Percentiles rank a stretch among this genome's conserved stretches.
Evolutionary conservation across 2,113 vertebrate species (phyloP).

Genomic region (Sialia sialis): DNA sequence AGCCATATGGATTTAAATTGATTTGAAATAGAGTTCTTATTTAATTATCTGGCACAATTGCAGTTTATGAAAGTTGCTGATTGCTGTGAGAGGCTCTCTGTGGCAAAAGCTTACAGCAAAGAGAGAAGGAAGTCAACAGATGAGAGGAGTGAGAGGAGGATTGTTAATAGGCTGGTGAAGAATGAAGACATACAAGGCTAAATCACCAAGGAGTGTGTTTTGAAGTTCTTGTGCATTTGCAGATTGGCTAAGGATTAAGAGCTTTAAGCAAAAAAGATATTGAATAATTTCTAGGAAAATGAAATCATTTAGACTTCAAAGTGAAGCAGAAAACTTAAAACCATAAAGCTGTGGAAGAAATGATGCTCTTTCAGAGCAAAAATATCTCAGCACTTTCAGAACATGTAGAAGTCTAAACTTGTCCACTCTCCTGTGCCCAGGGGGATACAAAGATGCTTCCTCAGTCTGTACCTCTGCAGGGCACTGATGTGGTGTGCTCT

Average conservation of each 20-base stretch:
- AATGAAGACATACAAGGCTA: background rate
- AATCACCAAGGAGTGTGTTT: background rate
- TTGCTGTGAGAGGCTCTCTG: background rate
- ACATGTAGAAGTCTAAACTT: background rate
- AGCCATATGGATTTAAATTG: slow-evolving; percentile 18
- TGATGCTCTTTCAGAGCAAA: background rate
- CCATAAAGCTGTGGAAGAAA: background rate
- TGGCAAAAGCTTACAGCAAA: background rate
- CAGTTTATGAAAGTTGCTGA: slow-evolving; percentile 9
- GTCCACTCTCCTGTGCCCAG: background rate
- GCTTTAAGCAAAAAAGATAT: background rate
- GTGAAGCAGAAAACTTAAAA: background rate
- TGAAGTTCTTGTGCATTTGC: background rate
- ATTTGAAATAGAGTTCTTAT: slow-evolving; percentile 40
- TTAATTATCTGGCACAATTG: slow-evolving; percentile 19
- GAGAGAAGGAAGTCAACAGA: background rate
- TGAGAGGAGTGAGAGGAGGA: background rate
- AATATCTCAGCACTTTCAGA: background rate
- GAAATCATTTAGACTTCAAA: background rate
- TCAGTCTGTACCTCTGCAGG: background rate
- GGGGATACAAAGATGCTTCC: background rate
- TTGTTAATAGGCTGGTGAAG: background rate
- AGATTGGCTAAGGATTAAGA: background rate
- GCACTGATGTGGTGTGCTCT: background rate
- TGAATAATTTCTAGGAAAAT: background rate